These are phyloP conservation scores for Struthidea cinerea DNA, from an alignment of 2,113 vertebrate genomes.

Conservation along the genomic window DNA sequence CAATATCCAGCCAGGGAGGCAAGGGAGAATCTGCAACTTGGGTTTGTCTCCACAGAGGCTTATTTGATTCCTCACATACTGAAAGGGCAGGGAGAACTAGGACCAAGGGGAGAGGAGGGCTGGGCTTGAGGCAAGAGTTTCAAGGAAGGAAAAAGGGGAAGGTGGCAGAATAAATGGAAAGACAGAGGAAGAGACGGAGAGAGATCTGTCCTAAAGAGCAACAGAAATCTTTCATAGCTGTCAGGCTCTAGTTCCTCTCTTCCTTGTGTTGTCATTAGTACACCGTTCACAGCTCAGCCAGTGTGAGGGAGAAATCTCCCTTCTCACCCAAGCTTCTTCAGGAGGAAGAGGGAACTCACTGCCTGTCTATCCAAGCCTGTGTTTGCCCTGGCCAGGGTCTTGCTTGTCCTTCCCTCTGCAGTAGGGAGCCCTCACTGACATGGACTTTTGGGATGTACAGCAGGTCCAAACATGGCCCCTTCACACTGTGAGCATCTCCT, in stretches of 20 bases:
- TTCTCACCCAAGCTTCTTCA: not conserved
- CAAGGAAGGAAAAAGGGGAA: not conserved
- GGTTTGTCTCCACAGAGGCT: not conserved
- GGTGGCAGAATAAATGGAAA: not conserved
- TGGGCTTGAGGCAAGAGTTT: not conserved
- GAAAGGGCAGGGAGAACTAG: not conserved
- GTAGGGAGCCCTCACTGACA: not conserved
- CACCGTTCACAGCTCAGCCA: not conserved
- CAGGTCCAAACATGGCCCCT: not conserved
- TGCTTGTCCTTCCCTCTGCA: not conserved
- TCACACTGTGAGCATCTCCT: not conserved
- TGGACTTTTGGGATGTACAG: accelerated
- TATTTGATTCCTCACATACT: not conserved
- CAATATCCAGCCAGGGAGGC: not conserved
- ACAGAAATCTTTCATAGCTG: not conserved
- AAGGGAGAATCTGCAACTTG: not conserved
- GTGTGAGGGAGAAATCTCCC: not conserved
- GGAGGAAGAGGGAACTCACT: not conserved
- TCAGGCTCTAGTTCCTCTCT: not conserved
- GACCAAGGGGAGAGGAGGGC: not conserved
- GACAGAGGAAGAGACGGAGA: not conserved
- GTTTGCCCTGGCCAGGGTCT: not conserved
- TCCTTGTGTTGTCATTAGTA: not conserved
- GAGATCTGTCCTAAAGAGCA: not conserved
- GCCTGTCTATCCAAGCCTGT: not conserved